Evolutionary conservation across 64 coral and sea anemone species (phyloP).

Genomic region (Actinia tenebrosa): DNA sequence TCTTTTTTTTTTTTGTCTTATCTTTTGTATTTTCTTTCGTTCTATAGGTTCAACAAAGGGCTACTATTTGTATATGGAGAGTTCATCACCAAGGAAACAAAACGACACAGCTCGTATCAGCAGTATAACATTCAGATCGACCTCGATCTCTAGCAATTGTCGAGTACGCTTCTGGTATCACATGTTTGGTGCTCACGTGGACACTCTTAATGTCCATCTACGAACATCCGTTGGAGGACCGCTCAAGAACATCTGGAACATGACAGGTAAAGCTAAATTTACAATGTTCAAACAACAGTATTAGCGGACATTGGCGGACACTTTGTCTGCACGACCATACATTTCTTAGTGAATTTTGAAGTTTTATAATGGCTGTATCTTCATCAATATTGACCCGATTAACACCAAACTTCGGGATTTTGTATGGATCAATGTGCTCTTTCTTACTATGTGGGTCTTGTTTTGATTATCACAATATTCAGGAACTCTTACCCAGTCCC

Average conservation of each 20-base stretch:
- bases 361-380: too few relatives aligned
- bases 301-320: too few relatives aligned
- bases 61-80: constrained; percentile 89
- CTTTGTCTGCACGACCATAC: too few relatives aligned
- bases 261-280: constrained; percentile 52
- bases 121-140: constrained; percentile 64
- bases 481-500: too few relatives aligned
- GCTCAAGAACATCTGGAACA: constrained; percentile 60
- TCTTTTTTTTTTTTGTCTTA: background rate
- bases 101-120: constrained; percentile 89
- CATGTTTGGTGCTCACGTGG: constrained; percentile 85
- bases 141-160: constrained; percentile 48
- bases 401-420: too few relatives aligned
- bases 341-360: too few relatives aligned
- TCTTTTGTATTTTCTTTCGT: background rate
- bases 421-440: too few relatives aligned
- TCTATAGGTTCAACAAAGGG: constrained; percentile 65
- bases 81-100: constrained; percentile 74
- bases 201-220: constrained; percentile 66
- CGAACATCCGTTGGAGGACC: constrained; percentile 64
- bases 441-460: too few relatives aligned
- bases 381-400: too few relatives aligned
- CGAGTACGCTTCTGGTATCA: constrained; percentile 92
- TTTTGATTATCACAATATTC: too few relatives aligned
- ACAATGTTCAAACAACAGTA: too few relatives aligned